phyloP scores from a whole-genome alignment of 64 coral and sea anemone species.

The Trachythela sp. region DNA sequence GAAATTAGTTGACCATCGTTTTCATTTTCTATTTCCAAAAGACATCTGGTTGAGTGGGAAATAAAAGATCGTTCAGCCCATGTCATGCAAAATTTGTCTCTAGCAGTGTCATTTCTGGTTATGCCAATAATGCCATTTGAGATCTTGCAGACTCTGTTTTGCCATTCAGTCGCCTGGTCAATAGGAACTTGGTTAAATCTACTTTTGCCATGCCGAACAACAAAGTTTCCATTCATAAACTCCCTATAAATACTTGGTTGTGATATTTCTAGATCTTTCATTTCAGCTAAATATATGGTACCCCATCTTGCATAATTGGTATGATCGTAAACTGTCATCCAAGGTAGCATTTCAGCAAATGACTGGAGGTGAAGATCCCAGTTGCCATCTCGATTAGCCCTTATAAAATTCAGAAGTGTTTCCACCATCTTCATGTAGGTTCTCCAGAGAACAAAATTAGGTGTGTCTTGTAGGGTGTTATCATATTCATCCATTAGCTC shows the following conservation, averaged over 20 bases:
- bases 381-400: conserved; percentile 39
- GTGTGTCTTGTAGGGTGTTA: neutral
- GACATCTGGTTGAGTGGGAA: neutral
- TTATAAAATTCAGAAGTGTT: conserved; percentile 31
- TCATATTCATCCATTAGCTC: conserved; percentile 1
- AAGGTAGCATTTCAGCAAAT: conserved; percentile 46
- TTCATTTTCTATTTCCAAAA: neutral
- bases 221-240: conserved; percentile 27
- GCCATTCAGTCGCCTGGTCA: conserved; percentile 5
- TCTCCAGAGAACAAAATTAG: conserved; percentile 21
- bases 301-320: conserved; percentile 46
- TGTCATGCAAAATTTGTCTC: conserved; percentile 10
- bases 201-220: neutral
- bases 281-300: conserved; percentile 34
- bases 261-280: conserved; percentile 28
- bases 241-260: conserved; percentile 19
- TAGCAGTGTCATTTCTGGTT: neutral
- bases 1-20: neutral
- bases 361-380: conserved; percentile 35
- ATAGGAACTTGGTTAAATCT: conserved; percentile 4
- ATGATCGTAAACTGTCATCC: conserved; percentile 35
- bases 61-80: neutral
- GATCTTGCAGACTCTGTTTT: neutral
- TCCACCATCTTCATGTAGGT: conserved; percentile 54
- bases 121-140: neutral